Base-by-base conservation (phyloP, 1,140 invertebrate genomes). In the Brachionus manjavacas region DNA sequence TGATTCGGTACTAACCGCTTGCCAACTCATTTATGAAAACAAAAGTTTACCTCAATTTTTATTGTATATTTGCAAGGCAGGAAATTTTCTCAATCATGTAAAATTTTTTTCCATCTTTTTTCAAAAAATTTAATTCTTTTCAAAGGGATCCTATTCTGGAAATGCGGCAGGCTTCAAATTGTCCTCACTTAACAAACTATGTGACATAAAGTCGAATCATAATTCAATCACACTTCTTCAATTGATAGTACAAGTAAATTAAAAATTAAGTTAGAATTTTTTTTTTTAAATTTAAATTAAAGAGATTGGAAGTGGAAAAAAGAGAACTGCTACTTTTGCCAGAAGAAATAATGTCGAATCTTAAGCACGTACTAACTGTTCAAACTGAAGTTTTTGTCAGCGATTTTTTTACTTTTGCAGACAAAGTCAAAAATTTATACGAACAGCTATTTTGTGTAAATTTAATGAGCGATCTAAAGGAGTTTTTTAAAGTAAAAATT, bases 51-150 rank as follows among this genome's bases (percentile, higher is more conserved):
- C 76, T 41, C 25, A 60, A 16, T n/a, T 80, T 20, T n/a, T 80
- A 25, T 16, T 80, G 11, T 64, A n/a, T 60, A 80, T 80, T 39
- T 80, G 76, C 11, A 80, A 31, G 43, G 49, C 39, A 14, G 76
- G 76, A 55, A 80, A 80, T 80, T 80, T 60, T 23, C 39, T 80
- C 9, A 80, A 80, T 49, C 28, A 80, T 16, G 76, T 80, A 80
- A 52, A 46, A 46, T 3, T 35, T 35, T 6, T 52, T 49, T 28
- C 7, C 28, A 14, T 41, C 9, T 76, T 23, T 43, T 76, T 41
- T 16, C 1, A 46, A 43, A 16, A 31, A 14, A 52, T 43, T 25
- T 25, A 23, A 49, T 43, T 23, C 35, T 23, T 23, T 79, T 79
- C 4, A 28, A 80, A 80, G 76, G 76, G 76, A 7, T 55, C 43